Conservation (phyloP, 2,113 vertebrate species). For the Xerus inauris region DNA sequence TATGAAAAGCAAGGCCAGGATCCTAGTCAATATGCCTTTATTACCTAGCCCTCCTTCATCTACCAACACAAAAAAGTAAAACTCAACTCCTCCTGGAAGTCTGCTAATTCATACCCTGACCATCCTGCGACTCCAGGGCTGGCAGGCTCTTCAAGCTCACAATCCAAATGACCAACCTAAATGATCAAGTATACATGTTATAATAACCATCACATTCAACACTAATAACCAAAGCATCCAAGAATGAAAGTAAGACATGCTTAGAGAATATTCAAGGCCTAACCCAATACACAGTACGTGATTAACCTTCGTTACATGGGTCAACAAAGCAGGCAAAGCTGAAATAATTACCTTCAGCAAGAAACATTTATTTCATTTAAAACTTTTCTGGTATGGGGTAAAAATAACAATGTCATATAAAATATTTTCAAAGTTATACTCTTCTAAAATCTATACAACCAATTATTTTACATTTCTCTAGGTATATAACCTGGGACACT, state of each 20-base stretch:
- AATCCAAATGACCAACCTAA: background rate
- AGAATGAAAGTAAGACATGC: conserved; percentile 34
- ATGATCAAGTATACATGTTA: background rate
- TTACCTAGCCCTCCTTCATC: background rate
- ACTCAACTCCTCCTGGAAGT: background rate
- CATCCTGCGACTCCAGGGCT: background rate
- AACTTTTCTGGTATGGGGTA: background rate
- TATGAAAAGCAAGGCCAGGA: background rate
- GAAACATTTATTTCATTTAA: conserved; percentile 38
- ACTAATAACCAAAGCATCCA: background rate
- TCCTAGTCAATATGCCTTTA: background rate
- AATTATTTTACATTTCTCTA: background rate
- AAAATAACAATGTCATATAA: conserved; percentile 16
- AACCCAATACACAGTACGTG: background rate
- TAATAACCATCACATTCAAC: background rate
- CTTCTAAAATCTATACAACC: background rate
- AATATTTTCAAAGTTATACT: conserved; percentile 16
- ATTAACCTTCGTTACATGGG: conserved; percentile 7
- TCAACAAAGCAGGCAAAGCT: background rate
- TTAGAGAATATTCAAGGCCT: conserved; percentile 7
- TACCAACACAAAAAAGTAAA: conserved; percentile 30
- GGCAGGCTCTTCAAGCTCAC: background rate
- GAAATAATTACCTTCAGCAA: conserved; percentile 22
- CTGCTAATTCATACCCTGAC: background rate
- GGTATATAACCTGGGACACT: background rate